These are phyloP conservation scores for Polypterus senegalus DNA, from an alignment of 2,113 vertebrate species.

Conservation along the genomic window DNA sequence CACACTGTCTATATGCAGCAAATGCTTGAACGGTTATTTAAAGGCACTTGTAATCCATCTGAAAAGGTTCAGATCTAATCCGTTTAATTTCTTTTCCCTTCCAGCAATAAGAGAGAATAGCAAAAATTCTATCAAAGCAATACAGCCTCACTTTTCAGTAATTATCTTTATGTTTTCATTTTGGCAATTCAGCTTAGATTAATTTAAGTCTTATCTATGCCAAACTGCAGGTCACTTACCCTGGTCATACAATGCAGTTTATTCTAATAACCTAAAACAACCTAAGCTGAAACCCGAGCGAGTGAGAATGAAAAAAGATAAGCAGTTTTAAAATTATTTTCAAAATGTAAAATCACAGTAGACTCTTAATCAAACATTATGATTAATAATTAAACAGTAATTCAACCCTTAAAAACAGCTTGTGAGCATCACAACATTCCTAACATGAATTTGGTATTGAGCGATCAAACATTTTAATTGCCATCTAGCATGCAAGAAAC, in stretches of 20 bases:
- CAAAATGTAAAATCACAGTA: constrained; percentile 39
- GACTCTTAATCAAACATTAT: constrained; percentile 30
- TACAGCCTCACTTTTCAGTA: constrained; percentile 59
- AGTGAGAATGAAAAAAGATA: constrained; percentile 32
- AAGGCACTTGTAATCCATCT: constrained; percentile 70
- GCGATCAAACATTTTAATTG: too few relatives aligned
- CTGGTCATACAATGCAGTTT: constrained; percentile 47
- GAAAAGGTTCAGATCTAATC: constrained; percentile 61
- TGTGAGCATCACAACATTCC: too few relatives aligned
- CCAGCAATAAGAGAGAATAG: constrained; percentile 49
- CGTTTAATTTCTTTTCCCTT: constrained; percentile 61
- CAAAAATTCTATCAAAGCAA: constrained; percentile 56
- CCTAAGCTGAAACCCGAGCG: constrained; percentile 37
- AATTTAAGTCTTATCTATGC: constrained; percentile 58
- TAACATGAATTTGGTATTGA: too few relatives aligned
- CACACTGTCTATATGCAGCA: constrained; percentile 46
- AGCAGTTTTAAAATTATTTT: constrained; percentile 34
- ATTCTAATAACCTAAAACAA: constrained; percentile 47
- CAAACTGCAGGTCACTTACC: constrained; percentile 57
- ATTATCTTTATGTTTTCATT: constrained; percentile 63
- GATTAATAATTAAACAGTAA: too few relatives aligned
- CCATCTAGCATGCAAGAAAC: background rate
- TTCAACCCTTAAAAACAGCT: too few relatives aligned
- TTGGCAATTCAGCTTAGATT: constrained; percentile 51
- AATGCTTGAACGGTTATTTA: constrained; percentile 63